Evolutionary conservation across 1,140 invertebrate species (phyloP).

Genomic region (Galendromus occidentalis): DNA sequence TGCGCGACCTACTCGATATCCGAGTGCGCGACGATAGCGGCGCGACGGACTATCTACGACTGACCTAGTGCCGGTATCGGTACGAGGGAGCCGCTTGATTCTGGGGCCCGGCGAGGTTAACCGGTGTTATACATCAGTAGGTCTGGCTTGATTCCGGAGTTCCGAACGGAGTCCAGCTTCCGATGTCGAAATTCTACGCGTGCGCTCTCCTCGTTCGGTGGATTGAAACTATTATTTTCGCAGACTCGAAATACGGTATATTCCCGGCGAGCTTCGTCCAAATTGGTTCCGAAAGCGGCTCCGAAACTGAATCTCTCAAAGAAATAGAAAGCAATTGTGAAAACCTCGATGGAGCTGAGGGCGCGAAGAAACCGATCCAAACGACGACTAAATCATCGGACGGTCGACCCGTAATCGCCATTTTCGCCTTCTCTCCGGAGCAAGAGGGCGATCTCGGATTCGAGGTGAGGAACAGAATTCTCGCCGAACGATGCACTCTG

Average conservation of each 20-base stretch:
- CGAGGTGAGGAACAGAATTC: not conserved
- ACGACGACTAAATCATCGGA: not conserved
- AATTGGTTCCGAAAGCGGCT: not conserved
- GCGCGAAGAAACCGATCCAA: not conserved
- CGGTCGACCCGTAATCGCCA: not conserved
- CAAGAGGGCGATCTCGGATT: conserved; percentile 4
- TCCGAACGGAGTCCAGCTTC: too few species aligned
- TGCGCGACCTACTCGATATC: too few species aligned
- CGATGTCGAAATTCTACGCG: too few species aligned
- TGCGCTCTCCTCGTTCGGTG: too few species aligned
- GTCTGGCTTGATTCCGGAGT: too few species aligned
- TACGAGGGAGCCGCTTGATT: too few species aligned
- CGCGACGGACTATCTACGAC: too few species aligned
- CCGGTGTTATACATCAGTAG: too few species aligned
- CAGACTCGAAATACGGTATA: not conserved
- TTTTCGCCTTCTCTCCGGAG: not conserved
- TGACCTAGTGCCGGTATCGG: too few species aligned
- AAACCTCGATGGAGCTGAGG: too few species aligned
- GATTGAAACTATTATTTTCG: not conserved
- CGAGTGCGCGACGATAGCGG: too few species aligned
- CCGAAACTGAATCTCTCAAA: conserved; percentile 2
- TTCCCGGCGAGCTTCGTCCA: not conserved
- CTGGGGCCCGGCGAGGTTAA: too few species aligned
- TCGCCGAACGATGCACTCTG: not conserved
- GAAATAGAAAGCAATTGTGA: not conserved